Percentiles rank a stretch among this genome's conserved stretches.
phyloP scores from a whole-genome alignment of 2,113 vertebrate genomes.

The Pica pica region DNA sequence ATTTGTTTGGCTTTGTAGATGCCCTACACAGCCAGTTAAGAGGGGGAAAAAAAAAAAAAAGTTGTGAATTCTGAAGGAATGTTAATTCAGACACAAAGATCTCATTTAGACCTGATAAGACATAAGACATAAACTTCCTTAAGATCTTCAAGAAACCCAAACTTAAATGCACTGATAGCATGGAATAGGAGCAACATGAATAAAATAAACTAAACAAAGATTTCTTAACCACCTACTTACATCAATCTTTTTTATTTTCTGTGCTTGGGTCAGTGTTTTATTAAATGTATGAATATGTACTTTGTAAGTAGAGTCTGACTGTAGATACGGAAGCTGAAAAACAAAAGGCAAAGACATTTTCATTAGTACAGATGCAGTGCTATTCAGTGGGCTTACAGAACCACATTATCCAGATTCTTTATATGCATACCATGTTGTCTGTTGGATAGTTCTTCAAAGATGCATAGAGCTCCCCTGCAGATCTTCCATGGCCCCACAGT shows the following conservation, averaged over 20 bases:
- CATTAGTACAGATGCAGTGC: not conserved
- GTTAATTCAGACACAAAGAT: not conserved
- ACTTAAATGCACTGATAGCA: not conserved
- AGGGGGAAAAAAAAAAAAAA: not conserved
- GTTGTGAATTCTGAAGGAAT: rapidly evolving
- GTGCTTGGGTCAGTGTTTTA: slow-evolving; percentile 86
- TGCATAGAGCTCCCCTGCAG: slow-evolving; percentile 78
- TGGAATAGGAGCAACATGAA: not conserved
- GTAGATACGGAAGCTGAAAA: slow-evolving; percentile 83
- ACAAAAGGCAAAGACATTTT: not conserved
- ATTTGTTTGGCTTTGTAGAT: not conserved
- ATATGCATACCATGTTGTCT: slow-evolving; percentile 83
- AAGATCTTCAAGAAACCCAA: not conserved
- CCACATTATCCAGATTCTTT: not conserved
- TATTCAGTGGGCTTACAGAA: not conserved
- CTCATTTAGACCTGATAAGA: not conserved
- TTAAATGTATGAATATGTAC: slow-evolving; percentile 93
- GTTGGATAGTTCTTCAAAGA: slow-evolving; percentile 83
- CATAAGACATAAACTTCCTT: not conserved
- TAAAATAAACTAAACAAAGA: not conserved
- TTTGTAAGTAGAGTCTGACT: slow-evolving; percentile 87
- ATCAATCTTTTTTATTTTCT: slow-evolving; percentile 90
- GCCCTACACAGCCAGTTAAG: not conserved
- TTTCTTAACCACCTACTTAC: slow-evolving; percentile 74
- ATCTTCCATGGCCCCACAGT: slow-evolving; percentile 90